A percentile compares a stretch with the other conserved stretches of the same genome.
phyloP scores from a whole-genome alignment of 2,797 vertebrate species.

The Rhinichthys osculus region DNA sequence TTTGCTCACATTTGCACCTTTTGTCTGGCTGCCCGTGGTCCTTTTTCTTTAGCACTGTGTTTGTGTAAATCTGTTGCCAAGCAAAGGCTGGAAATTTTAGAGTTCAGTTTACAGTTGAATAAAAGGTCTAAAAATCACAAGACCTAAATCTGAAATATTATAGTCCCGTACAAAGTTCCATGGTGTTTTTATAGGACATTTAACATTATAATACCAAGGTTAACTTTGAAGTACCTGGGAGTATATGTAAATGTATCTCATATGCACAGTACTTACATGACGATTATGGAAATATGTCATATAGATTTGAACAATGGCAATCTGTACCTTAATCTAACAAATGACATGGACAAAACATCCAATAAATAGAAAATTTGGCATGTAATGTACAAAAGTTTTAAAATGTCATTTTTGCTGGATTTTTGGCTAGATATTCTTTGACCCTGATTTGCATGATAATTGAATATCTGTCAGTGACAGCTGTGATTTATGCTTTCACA shows the following conservation, averaged over 20 bases:
- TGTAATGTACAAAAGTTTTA: neutral
- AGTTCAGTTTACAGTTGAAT: neutral
- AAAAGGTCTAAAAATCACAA: neutral
- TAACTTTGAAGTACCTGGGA: neutral
- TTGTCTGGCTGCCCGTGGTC: neutral
- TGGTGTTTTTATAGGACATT: neutral
- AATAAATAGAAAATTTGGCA: neutral
- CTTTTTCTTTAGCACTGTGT: neutral
- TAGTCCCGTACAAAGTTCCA: neutral
- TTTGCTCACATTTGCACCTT: constrained; percentile 6
- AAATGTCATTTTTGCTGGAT: neutral
- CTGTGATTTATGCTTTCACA: constrained; percentile 4
- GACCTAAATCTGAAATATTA: neutral
- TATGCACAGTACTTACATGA: neutral
- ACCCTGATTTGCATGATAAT: constrained; percentile 1
- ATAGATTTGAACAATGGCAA: neutral
- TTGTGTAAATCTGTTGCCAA: constrained; percentile 2
- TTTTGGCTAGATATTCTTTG: neutral
- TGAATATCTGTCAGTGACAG: constrained; percentile 22
- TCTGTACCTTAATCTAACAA: neutral
- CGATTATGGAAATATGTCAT: neutral
- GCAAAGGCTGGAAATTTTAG: neutral
- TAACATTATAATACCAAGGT: neutral
- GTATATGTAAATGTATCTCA: neutral
- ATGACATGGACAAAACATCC: neutral